Evolutionary conservation across 2,888 invertebrate genomes (phyloP).

Genomic region (Gibbula magus): DNA sequence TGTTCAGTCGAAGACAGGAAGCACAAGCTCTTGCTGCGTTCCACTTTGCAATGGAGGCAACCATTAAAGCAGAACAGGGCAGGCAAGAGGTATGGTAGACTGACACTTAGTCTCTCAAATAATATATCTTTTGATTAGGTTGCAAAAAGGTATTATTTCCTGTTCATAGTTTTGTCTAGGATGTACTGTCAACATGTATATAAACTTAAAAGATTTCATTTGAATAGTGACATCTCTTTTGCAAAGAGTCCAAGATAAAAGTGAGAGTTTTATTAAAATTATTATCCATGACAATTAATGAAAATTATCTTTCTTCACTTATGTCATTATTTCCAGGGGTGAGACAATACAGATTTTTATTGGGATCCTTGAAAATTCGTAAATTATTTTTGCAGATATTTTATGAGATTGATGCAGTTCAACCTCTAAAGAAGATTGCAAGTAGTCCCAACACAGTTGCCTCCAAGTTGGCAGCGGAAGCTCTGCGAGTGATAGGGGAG

Average conservation of each 20-base stretch:
- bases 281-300: no score
- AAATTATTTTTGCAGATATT: slow-evolving; percentile 80
- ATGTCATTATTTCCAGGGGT: no score
- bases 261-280: no score
- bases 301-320: no score
- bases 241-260: no score
- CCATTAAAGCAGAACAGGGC: slow-evolving; percentile 86
- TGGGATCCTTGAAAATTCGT: background rate
- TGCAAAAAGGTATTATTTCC: no score
- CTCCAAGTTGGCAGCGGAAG: slow-evolving; percentile 89
- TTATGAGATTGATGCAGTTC: slow-evolving; percentile 94
- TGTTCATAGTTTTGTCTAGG: no score
- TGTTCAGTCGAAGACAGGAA: slow-evolving; percentile 95
- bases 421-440: slow-evolving; percentile 95
- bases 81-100: slow-evolving; percentile 65
- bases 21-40: slow-evolving; percentile 97
- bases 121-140: no score
- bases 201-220: no score
- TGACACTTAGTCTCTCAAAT: no score
- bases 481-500: slow-evolving; percentile 87
- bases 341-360: background rate
- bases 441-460: slow-evolving; percentile 98
- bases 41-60: slow-evolving; percentile 99
- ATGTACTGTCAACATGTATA: no score
- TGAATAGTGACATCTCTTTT: no score